These are phyloP conservation scores for Hippocampus comes DNA, from an alignment of 2,113 vertebrate genomes.

Conservation along the genomic window DNA sequence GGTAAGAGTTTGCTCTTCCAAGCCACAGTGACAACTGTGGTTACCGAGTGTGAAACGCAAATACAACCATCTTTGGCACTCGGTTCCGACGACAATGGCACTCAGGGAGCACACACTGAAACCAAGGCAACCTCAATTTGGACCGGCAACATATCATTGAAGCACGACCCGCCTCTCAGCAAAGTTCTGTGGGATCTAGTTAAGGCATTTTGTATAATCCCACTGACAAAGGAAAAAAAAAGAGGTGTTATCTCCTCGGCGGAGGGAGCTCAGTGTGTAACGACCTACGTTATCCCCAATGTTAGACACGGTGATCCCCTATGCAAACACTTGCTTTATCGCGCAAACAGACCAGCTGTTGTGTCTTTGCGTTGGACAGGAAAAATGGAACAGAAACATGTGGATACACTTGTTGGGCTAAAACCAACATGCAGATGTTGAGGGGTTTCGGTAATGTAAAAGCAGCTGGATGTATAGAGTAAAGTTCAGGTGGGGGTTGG, in stretches of 20 bases:
- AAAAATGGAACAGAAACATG: conserved; percentile 62
- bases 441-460: conserved; percentile 62
- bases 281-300: conserved; percentile 30
- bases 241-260: conserved; percentile 22
- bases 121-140: background rate
- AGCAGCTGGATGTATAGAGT: conserved; percentile 60
- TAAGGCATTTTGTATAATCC: background rate
- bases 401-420: conserved; percentile 73
- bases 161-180: background rate
- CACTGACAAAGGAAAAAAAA: background rate
- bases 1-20: conserved; percentile 50
- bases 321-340: conserved; percentile 56
- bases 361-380: conserved; percentile 58
- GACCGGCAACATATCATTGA: background rate
- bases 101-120: background rate
- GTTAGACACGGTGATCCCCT: conserved; percentile 53
- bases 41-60: conserved; percentile 39
- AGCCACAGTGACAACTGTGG: conserved; percentile 60
- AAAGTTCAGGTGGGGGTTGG: conserved; percentile 30
- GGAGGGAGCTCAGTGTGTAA: conserved; percentile 32
- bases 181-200: background rate
- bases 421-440: conserved; percentile 72
- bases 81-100: background rate
- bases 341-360: conserved; percentile 70
- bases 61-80: conserved; percentile 17